Conservation (phyloP, 2,113 vertebrate genomes). For the Loxodonta africana region DNA sequence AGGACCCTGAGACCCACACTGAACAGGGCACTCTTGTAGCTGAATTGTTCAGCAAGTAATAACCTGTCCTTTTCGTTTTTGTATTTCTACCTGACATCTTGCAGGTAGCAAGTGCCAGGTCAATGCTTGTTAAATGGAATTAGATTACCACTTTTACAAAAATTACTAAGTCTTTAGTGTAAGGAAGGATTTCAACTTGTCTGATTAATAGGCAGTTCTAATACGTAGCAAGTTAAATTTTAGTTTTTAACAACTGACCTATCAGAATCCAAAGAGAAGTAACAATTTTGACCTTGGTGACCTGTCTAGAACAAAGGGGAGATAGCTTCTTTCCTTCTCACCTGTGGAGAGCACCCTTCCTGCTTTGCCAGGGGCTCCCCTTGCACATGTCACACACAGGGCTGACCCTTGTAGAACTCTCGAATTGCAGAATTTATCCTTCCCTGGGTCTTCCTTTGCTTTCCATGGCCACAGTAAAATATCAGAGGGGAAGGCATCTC, state of each 20-base stretch:
- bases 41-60: not conserved
- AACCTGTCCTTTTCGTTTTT: not conserved
- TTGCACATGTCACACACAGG: rapidly evolving
- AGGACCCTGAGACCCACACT: not conserved
- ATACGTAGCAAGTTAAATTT: not conserved
- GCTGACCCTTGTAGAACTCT: not conserved
- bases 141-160: not conserved
- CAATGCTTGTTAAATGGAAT: not conserved
- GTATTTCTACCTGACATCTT: rapidly evolving
- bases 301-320: no score
- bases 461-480: not conserved
- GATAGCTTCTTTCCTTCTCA: not conserved
- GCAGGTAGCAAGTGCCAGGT: not conserved
- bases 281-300: not conserved
- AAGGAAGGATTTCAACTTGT: not conserved
- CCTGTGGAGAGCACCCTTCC: rapidly evolving
- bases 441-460: not conserved
- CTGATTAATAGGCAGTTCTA: not conserved
- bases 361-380: not conserved
- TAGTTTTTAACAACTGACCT: not conserved
- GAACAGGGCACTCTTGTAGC: rapidly evolving
- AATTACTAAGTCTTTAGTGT: not conserved
- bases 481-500: not conserved
- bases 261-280: not conserved
- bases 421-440: not conserved